Conservation (phyloP, 2,797 vertebrate genomes). For the Crocodylus rhombifer region DNA sequence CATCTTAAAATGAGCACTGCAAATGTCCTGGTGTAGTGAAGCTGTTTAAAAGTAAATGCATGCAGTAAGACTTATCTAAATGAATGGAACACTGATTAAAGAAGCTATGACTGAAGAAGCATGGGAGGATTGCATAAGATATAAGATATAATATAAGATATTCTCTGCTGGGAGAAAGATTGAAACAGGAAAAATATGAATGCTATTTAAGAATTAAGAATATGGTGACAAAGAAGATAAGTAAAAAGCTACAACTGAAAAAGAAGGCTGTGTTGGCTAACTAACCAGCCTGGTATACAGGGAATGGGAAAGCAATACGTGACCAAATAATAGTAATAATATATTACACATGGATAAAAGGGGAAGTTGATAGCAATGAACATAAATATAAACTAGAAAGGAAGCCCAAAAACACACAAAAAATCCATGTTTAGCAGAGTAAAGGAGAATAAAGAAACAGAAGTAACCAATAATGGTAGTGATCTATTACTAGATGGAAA, state of each 20-base stretch:
- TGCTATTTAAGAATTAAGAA: background rate
- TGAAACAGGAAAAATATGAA: background rate
- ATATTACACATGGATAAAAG: background rate
- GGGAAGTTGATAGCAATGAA: background rate
- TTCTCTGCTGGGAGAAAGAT: background rate
- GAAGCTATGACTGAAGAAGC: slow-evolving; percentile 15
- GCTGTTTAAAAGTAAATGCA: background rate
- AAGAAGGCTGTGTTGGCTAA: background rate
- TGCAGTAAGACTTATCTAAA: background rate
- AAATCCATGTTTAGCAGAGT: background rate
- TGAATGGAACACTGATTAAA: background rate
- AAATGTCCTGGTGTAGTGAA: background rate
- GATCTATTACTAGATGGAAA: background rate
- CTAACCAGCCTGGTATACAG: background rate
- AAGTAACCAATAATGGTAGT: background rate
- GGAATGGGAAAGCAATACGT: background rate
- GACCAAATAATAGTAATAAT: background rate
- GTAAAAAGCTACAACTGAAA: background rate
- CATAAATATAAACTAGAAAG: background rate
- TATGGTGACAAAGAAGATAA: background rate
- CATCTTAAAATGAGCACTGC: background rate
- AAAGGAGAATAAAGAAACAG: background rate
- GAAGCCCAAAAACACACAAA: background rate
- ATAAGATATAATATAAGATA: no score
- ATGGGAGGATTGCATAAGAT: background rate